A percentile compares a stretch with the other conserved stretches of the same genome.
These are phyloP conservation scores for Pyralis farinalis DNA, from an alignment of 2,888 invertebrate genomes.

Conservation along the genomic window DNA sequence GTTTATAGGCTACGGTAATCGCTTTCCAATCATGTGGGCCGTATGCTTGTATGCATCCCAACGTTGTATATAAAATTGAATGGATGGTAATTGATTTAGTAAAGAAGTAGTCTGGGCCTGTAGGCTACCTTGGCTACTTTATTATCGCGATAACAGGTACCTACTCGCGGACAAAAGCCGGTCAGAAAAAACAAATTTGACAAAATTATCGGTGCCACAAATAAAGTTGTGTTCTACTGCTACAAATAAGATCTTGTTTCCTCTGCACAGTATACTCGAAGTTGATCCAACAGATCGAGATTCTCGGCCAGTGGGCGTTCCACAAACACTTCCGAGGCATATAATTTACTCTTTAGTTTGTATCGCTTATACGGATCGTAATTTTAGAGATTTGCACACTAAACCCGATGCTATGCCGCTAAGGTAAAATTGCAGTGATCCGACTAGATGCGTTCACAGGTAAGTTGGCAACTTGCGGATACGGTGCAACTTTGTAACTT, in stretches of 20 bases:
- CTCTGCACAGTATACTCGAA: background rate
- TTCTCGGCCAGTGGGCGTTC: conserved; percentile 43
- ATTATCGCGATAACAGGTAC: too few species aligned
- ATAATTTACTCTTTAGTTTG: conserved; percentile 65
- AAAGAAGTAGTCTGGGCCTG: too few species aligned
- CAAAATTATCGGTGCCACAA: too few species aligned
- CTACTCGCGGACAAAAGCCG: too few species aligned
- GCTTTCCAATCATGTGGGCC: too few species aligned
- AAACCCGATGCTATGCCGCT: conserved; percentile 6
- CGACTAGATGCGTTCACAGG: background rate
- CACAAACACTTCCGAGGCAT: conserved; percentile 58
- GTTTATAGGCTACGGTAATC: too few species aligned
- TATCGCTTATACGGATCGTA: conserved; percentile 27
- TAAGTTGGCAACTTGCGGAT: background rate
- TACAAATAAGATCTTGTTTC: background rate
- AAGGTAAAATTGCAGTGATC: conserved; percentile 6
- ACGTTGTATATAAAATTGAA: too few species aligned
- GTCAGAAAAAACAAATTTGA: too few species aligned
- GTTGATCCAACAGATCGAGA: conserved; percentile 2
- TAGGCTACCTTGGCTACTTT: too few species aligned
- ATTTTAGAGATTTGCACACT: conserved; percentile 9
- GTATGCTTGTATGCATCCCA: too few species aligned
- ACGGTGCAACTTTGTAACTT: background rate
- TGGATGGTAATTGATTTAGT: too few species aligned
- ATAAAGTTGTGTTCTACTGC: background rate